Evolutionary conservation across 2,888 invertebrate genomes (phyloP).

Genomic region (Muschampia plurimacula): DNA sequence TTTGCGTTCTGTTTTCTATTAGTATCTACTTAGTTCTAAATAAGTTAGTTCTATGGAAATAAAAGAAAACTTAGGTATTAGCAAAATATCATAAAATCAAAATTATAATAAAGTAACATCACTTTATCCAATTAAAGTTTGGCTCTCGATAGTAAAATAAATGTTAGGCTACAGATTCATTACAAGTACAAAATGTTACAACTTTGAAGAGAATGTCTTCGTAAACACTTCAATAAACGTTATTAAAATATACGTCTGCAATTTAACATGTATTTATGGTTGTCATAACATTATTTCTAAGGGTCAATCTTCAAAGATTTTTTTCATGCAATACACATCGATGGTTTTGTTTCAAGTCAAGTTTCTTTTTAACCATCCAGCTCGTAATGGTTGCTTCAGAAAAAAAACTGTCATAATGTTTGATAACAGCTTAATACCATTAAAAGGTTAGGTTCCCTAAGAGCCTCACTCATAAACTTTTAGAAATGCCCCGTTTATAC

Average conservation of each 20-base stretch:
- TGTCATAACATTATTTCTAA: constrained; percentile 64
- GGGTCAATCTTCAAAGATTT: constrained; percentile 1
- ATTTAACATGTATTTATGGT: constrained; percentile 80
- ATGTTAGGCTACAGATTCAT: not conserved
- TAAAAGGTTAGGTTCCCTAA: constrained; percentile 60
- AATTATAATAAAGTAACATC: too few relatives aligned
- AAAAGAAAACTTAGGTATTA: too few relatives aligned
- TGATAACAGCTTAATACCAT: constrained; percentile 36
- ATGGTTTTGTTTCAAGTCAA: not conserved
- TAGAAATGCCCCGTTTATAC: constrained; percentile 79
- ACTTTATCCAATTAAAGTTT: too few relatives aligned
- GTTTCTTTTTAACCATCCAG: not conserved
- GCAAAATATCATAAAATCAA: too few relatives aligned
- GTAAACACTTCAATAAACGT: constrained; percentile 81
- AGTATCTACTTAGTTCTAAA: too few relatives aligned
- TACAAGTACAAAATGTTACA: not conserved
- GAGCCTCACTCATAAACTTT: constrained; percentile 75
- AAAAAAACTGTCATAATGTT: not conserved
- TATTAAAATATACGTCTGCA: constrained; percentile 81
- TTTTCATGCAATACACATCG: constrained; percentile 15
- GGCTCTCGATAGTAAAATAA: too few relatives aligned
- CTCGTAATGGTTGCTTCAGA: constrained; percentile 41
- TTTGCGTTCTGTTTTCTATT: too few relatives aligned
- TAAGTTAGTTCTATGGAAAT: too few relatives aligned
- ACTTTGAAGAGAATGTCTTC: constrained; percentile 52